Evolutionary conservation across 2,113 vertebrate genomes (phyloP).

Genomic region (Lepus americanus): DNA sequence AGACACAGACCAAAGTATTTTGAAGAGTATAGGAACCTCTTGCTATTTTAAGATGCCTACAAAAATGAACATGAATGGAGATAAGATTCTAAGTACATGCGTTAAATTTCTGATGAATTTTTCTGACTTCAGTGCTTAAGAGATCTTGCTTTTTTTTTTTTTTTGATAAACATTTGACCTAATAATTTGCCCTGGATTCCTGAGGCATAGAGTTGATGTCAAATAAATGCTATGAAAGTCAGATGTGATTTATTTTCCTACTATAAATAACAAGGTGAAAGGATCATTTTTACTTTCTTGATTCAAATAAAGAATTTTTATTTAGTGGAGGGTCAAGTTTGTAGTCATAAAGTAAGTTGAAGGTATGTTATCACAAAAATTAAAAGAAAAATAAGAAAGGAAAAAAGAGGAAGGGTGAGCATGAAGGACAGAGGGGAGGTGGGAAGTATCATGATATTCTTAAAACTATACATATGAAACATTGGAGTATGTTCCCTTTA

Average conservation of each 20-base stretch:
- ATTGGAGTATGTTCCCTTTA: too few species aligned
- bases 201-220: background rate
- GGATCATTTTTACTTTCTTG: background rate
- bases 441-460: too few species aligned
- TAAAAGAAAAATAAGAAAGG: too few species aligned
- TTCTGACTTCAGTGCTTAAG: background rate
- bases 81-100: background rate
- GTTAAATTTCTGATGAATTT: background rate
- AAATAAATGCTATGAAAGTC: background rate
- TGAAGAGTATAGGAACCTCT: background rate
- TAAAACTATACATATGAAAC: too few species aligned
- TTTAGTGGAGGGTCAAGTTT: too few species aligned
- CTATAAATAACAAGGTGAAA: background rate
- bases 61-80: background rate
- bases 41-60: background rate
- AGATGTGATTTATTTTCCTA: background rate
- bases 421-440: too few species aligned
- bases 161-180: background rate
- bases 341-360: too few species aligned
- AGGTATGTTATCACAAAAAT: too few species aligned
- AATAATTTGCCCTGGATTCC: background rate
- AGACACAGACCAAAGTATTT: background rate
- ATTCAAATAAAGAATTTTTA: background rate
- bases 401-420: too few species aligned
- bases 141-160: background rate